These are phyloP conservation scores for Pterocles orientalis DNA, from an alignment of 2,113 vertebrate species.

Conservation along the genomic window DNA sequence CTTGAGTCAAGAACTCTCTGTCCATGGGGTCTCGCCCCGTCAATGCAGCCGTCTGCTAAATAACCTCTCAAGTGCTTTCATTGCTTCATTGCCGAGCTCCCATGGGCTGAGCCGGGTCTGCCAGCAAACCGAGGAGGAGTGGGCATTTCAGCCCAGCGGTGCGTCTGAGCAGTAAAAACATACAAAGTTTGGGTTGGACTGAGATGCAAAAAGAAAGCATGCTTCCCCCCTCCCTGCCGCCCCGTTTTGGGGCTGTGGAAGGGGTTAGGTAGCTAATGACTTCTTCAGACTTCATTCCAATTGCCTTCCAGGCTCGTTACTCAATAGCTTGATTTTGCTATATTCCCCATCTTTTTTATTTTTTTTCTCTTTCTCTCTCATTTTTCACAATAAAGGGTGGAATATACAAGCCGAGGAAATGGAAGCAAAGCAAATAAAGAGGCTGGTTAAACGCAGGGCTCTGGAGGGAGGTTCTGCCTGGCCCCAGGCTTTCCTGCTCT, in stretches of 20 bases:
- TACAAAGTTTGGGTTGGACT: not conserved
- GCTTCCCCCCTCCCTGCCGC: rapidly evolving
- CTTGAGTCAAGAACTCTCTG: not conserved
- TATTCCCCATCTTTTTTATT: not conserved
- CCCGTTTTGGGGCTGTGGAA: not conserved
- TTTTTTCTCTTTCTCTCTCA: not conserved
- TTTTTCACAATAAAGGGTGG: not conserved
- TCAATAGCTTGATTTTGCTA: not conserved
- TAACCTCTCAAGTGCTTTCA: not conserved
- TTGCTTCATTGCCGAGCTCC: not conserved
- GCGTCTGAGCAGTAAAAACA: not conserved
- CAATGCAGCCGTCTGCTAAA: rapidly evolving
- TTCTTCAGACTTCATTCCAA: not conserved
- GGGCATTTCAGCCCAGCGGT: not conserved
- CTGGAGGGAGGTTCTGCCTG: not conserved
- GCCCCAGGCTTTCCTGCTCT: not conserved
- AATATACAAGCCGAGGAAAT: not conserved
- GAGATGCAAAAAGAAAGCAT: not conserved
- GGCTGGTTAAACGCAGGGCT: not conserved
- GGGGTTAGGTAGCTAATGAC: not conserved
- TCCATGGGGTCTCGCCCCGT: not conserved
- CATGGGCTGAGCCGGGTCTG: not conserved
- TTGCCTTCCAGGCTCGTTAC: not conserved
- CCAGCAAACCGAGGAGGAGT: rapidly evolving
- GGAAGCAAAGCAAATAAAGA: not conserved